Base-by-base conservation (phyloP, 2,113 vertebrate genomes). In the Rutilus rutilus region DNA sequence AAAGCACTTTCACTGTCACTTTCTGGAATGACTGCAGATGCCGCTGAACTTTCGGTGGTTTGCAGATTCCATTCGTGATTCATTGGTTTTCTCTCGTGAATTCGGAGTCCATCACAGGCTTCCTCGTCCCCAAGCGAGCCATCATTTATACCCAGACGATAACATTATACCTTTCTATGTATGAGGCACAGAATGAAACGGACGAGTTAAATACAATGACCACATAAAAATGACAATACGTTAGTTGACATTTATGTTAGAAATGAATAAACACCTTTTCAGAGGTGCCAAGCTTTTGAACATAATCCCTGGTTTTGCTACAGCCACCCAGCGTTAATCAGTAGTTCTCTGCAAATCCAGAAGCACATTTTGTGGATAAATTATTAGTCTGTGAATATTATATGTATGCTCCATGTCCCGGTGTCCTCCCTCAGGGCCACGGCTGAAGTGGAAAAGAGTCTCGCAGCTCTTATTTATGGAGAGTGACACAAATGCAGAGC, bases 361-460 rank as follows among this genome's bases (percentile, higher is more conserved):
- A 90, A 92, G 87, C 92, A 85, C 90, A 93, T 94, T 94, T 54
- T 96, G 93, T 77, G 92, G 95, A 96, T 96, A 97, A 97, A 94
- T 96, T 91, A 94, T 93, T 89, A 89, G 91, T 92, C 89, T 92
- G 83, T 45, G 86, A 89, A 90, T 92, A 89, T 92, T 88, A 88
- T 82, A 36, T 83, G 23, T 80, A 87, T 36, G 83, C 88, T 89
- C 92, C 90, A 73, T 87, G 90, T 90, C 88, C 86, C 75, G 15
- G 39, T 25, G 84, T 89, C 84, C 87, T 92, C 90, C 92, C 89
- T 75, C 7, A 71, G 92, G 90, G 88, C 83, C 23, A 87, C 87
- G 82, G 91, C 90, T 89, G 90, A 93, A 93, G 92, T 91, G 92
- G 91, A 93, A 93, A 91, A 90, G 88, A 73, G 88, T 85, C 88